phyloP scores from a whole-genome alignment of 2,888 invertebrate genomes.

The Lysandra coridon region DNA sequence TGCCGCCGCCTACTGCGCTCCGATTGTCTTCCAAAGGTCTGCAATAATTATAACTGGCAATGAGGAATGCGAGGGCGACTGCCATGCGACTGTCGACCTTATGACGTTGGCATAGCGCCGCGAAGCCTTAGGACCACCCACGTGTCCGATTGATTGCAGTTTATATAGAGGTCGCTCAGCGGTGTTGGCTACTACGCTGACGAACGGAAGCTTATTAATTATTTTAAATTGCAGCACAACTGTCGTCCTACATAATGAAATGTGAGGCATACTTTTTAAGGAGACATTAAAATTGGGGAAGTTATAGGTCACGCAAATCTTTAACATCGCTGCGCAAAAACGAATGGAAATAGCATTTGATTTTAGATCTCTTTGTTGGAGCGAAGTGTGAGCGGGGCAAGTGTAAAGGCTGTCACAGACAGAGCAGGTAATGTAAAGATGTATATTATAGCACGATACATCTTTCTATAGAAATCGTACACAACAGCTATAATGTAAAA shows the following conservation, averaged over 20 bases:
- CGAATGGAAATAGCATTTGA: background rate
- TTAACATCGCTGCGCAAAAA: too few species aligned
- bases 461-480: too few species aligned
- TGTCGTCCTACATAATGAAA: background rate
- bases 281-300: background rate
- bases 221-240: background rate
- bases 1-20: slow-evolving; percentile 43
- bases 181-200: background rate
- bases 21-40: slow-evolving; percentile 53
- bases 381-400: too few species aligned
- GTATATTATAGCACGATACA: too few species aligned
- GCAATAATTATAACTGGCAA: slow-evolving; percentile 56
- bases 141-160: slow-evolving; percentile 43
- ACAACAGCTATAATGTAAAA: too few species aligned
- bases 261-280: too few species aligned
- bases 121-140: slow-evolving; percentile 34
- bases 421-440: too few species aligned
- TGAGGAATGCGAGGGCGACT: slow-evolving; percentile 33
- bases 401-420: too few species aligned
- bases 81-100: slow-evolving; percentile 25
- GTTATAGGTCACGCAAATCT: background rate
- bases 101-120: background rate
- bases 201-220: background rate
- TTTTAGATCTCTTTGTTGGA: too few species aligned
- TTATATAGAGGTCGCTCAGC: slow-evolving; percentile 31